A percentile compares a stretch with the other conserved stretches of the same genome.
phyloP scores from a whole-genome alignment of 1,140 invertebrate genomes.

The Matsumurasca onukii region DNA sequence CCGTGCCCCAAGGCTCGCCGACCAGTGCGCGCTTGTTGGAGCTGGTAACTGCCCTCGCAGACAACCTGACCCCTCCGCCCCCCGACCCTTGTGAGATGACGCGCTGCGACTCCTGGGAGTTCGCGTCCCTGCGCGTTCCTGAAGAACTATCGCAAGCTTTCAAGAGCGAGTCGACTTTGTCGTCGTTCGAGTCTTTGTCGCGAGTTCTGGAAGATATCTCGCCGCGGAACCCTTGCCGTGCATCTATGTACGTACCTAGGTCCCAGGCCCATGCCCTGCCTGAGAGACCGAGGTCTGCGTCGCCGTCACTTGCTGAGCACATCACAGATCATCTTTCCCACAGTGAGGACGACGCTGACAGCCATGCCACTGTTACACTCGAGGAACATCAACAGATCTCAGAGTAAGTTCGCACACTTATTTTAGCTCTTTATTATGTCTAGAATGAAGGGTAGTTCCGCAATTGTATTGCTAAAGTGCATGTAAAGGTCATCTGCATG shows the following conservation, averaged over 20 bases:
- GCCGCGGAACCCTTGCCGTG: background rate
- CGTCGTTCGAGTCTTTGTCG: constrained; percentile 11
- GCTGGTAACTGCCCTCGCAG: constrained; percentile 8
- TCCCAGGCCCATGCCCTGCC: background rate
- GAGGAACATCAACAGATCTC: background rate
- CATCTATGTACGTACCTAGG: constrained; percentile 19
- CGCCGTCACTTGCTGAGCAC: constrained; percentile 3
- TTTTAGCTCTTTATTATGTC: too few relatives aligned
- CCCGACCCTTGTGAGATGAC: constrained; percentile 24
- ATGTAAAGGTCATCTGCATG: too few relatives aligned
- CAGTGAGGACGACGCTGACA: constrained; percentile 4
- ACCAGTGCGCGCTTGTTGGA: constrained; percentile 11
- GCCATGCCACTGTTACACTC: background rate
- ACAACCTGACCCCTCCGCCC: constrained; percentile 6
- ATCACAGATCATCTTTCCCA: too few relatives aligned
- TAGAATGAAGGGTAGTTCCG: too few relatives aligned
- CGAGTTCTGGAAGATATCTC: background rate
- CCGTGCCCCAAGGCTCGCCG: background rate
- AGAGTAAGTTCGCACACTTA: constrained; percentile 10
- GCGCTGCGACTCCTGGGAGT: constrained; percentile 15
- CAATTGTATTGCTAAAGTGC: too few relatives aligned
- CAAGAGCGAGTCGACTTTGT: background rate
- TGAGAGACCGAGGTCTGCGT: constrained; percentile 20
- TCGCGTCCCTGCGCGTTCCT: background rate
- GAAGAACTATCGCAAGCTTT: background rate